Evolutionary conservation across 2,113 vertebrate genomes (phyloP).

Genomic region (Circaetus gallicus): DNA sequence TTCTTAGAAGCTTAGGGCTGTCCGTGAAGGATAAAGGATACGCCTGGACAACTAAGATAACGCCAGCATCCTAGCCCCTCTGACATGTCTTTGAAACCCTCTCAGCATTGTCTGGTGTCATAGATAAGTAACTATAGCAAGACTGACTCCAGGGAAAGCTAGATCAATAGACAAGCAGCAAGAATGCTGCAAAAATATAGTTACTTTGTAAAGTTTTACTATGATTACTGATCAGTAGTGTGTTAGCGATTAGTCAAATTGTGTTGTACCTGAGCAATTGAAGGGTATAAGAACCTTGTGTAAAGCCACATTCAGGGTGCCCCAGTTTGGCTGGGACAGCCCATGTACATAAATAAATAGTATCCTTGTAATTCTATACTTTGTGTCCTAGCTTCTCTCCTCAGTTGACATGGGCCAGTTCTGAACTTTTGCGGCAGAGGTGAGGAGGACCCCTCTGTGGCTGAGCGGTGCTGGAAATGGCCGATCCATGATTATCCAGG

Average conservation of each 20-base stretch:
- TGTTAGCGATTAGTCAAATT: background rate
- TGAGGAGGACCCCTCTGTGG: background rate
- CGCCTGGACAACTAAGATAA: background rate
- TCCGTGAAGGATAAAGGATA: background rate
- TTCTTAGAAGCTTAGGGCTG: background rate
- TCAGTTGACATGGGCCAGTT: background rate
- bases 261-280: background rate
- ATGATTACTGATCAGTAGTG: background rate
- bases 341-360: background rate
- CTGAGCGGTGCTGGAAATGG: background rate
- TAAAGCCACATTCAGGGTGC: background rate
- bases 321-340: background rate
- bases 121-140: background rate
- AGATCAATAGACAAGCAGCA: background rate
- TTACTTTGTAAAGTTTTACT: background rate
- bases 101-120: background rate
- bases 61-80: background rate
- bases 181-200: background rate
- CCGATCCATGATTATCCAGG: background rate
- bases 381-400: background rate
- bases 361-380: background rate
- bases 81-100: background rate
- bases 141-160: background rate
- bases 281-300: background rate
- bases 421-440: background rate